phyloP scores from a whole-genome alignment of 2,797 vertebrate genomes.

The Sebastes steindachneri region DNA sequence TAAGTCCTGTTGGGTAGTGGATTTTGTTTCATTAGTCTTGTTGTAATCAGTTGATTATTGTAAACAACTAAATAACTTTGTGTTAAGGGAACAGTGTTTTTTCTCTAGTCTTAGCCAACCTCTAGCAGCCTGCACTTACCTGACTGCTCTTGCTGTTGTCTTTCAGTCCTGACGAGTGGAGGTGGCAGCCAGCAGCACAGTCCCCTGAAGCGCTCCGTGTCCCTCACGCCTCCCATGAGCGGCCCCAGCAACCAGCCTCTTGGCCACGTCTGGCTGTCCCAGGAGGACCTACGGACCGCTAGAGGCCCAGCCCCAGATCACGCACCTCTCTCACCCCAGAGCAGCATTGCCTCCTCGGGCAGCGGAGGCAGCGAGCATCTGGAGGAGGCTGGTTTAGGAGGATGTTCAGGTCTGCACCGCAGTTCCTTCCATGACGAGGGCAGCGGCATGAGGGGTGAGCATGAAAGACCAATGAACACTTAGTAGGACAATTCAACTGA shows the following conservation, averaged over 20 bases:
- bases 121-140: neutral
- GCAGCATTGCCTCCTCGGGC: constrained; percentile 98
- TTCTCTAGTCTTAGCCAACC: neutral
- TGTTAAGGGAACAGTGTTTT: neutral
- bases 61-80: neutral
- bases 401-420: constrained; percentile 82
- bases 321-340: constrained; percentile 98
- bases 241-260: constrained; percentile 92
- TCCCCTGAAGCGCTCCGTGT: constrained; percentile 98
- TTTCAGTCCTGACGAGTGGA: constrained; percentile 92
- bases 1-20: neutral
- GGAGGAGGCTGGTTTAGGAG: constrained; percentile 89
- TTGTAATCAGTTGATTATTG: neutral
- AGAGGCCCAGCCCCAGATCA: constrained; percentile 92
- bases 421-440: constrained; percentile 98
- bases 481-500: neutral
- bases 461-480: constrained; percentile 8
- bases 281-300: constrained; percentile 95
- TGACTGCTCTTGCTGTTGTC: constrained; percentile 58
- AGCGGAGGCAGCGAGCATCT: constrained; percentile 98
- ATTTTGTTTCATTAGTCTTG: neutral
- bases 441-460: constrained; percentile 99
- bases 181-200: constrained; percentile 89
- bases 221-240: constrained; percentile 98
- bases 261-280: constrained; percentile 98